Evolutionary conservation across 2,113 vertebrate species (phyloP), one percentile per base, ranked within the genome.

Genomic region (Misgurnus anguillicaudatus): DNA sequence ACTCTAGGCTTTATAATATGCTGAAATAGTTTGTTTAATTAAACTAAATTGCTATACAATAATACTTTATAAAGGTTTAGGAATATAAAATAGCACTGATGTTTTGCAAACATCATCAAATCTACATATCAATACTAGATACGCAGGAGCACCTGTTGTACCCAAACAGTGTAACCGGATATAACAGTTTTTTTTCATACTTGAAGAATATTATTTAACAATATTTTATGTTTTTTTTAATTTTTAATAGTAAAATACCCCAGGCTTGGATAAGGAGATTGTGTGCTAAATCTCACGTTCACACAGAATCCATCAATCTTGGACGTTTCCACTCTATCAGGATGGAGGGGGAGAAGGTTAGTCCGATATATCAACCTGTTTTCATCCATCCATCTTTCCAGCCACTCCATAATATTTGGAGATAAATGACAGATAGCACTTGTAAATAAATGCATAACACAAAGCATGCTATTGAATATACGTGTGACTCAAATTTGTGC

Each of bases 261-360:
- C 19, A n/a, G 21, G 57, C 47, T 62, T 14, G 57, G 4, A 8
- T 6, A 61, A 47, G n/a, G 21, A 14, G 73, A 19, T 16, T 47
- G 77, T 77, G 73, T 82, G 77, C 45, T 2, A 70, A 48, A 13
- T 31, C 21, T 73, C 80, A 75, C 72, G 73, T 85, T 68, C 76
- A 47, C 53, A 21, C 55, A 36, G 64, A 51, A 58, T 69, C 51
- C 68, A 73, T 66, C 69, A 66, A 42, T 67, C 65, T 70, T 67
- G 62, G 80, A 67, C 68, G 21, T 24, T 66, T 74, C 48, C 65
- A 73, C 71, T 71, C 17, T 9, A 16, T 14, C 77, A 90, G 80
- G 39, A 92, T 92, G 91, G 91, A 90, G 66, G 86, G 74, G 1
- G 83, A 91, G 80, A 79, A 61, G 89, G 91, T 68, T 65, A 87